Percentiles rank a stretch among this genome's conserved stretches.
These are phyloP conservation scores for Acyrthosiphon pisum DNA, from an alignment of 1,140 invertebrate species.

Conservation along the genomic window DNA sequence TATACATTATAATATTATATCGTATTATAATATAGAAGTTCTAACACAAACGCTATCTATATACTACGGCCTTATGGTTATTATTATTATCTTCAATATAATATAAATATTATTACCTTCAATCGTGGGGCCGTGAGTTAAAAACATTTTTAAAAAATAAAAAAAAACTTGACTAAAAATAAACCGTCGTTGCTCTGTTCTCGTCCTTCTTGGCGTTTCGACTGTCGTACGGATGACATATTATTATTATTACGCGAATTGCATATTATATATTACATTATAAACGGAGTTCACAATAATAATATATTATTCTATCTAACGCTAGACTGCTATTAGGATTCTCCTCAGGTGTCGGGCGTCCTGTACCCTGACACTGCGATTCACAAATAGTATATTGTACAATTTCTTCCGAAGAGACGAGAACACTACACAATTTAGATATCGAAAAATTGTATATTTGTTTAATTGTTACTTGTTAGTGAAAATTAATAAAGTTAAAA, in stretches of 20 bases:
- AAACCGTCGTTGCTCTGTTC: background rate
- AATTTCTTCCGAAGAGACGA: too few relatives aligned
- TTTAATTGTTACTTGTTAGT: too few relatives aligned
- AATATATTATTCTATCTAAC: background rate
- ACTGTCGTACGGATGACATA: background rate
- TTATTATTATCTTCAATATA: background rate
- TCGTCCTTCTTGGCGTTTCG: too few relatives aligned
- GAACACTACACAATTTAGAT: background rate
- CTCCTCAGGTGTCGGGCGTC: background rate
- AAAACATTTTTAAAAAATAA: background rate
- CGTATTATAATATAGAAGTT: background rate
- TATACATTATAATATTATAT: background rate
- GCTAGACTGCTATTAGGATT: background rate
- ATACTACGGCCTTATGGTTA: background rate
- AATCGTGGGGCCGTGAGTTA: background rate
- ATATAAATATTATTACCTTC: background rate
- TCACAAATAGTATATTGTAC: background rate
- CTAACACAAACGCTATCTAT: background rate
- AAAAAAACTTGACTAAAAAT: background rate
- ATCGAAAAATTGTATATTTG: background rate
- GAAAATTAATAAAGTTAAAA: background rate
- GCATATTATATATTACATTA: background rate
- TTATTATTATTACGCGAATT: background rate
- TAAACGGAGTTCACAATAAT: background rate
- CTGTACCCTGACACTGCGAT: background rate